These are phyloP conservation scores for Chelmon rostratus DNA, from an alignment of 2,797 vertebrate genomes.

Conservation along the genomic window DNA sequence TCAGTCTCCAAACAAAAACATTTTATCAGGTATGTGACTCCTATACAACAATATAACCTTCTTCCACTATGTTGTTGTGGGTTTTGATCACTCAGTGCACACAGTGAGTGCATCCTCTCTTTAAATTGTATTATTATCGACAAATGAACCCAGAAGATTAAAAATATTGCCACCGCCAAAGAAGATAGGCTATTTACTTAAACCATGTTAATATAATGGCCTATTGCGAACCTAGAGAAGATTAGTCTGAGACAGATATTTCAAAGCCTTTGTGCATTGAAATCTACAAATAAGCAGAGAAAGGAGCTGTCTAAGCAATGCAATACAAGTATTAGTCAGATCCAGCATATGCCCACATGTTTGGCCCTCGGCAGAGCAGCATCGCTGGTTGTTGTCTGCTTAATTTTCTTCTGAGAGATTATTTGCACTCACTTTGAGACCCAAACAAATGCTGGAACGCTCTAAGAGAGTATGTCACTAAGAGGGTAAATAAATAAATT, in stretches of 20 bases:
- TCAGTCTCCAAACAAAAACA: constrained; percentile 2
- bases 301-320: constrained; percentile 77
- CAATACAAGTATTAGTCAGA: constrained; percentile 76
- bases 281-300: constrained; percentile 73
- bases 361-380: constrained; percentile 63
- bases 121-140: constrained; percentile 57
- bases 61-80: constrained; percentile 10
- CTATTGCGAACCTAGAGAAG: constrained; percentile 78
- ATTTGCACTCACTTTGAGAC: constrained; percentile 78
- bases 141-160: constrained; percentile 84
- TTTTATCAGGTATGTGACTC: constrained; percentile 12
- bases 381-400: constrained; percentile 75
- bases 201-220: constrained; percentile 86
- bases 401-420: constrained; percentile 79
- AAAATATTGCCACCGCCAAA: constrained; percentile 84
- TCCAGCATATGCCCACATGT: constrained; percentile 62
- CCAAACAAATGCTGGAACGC: constrained; percentile 79
- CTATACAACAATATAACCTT: constrained; percentile 18
- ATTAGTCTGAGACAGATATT: constrained; percentile 76
- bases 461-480: constrained; percentile 72
- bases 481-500: constrained; percentile 83
- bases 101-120: constrained; percentile 4
- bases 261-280: constrained; percentile 72
- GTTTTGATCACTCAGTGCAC: constrained; percentile 9
- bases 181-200: constrained; percentile 86